Evolutionary conservation across 2,113 vertebrate genomes (phyloP).

Genomic region (Corythaeola cristata): DNA sequence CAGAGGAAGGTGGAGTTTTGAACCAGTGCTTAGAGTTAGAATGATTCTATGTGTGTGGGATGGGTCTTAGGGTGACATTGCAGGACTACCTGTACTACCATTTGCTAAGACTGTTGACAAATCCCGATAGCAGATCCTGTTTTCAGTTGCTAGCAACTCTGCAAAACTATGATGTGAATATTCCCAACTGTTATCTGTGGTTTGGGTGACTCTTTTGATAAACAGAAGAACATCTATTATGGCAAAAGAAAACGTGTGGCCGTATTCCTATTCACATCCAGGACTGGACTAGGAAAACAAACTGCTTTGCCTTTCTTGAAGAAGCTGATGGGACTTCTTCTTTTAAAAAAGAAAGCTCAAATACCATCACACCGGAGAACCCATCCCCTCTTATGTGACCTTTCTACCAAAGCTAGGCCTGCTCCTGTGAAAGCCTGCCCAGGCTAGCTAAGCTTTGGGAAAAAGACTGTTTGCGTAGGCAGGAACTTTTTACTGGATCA

Average conservation of each 20-base stretch:
- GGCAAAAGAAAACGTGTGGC: background rate
- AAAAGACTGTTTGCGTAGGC: background rate
- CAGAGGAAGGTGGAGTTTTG: background rate
- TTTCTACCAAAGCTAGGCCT: background rate
- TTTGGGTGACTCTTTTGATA: background rate
- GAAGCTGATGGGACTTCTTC: background rate
- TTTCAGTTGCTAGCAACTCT: background rate
- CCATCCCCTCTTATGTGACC: background rate
- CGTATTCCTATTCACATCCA: background rate
- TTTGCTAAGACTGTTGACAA: background rate
- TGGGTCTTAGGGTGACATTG: background rate
- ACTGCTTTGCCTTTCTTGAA: background rate
- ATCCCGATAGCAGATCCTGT: accelerated
- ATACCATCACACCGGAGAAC: background rate
- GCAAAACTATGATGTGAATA: background rate
- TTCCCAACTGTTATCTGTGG: background rate
- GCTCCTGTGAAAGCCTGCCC: background rate
- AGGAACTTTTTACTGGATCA: background rate
- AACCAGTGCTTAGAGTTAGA: accelerated
- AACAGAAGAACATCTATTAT: background rate
- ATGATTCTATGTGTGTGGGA: background rate
- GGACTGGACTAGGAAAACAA: background rate
- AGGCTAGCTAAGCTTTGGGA: background rate
- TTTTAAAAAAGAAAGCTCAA: background rate
- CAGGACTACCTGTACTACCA: background rate